A percentile compares a stretch with the other conserved stretches of the same genome.
Evolutionary conservation across 2,797 vertebrate species (phyloP).

Genomic region (Darevskia mixta): DNA sequence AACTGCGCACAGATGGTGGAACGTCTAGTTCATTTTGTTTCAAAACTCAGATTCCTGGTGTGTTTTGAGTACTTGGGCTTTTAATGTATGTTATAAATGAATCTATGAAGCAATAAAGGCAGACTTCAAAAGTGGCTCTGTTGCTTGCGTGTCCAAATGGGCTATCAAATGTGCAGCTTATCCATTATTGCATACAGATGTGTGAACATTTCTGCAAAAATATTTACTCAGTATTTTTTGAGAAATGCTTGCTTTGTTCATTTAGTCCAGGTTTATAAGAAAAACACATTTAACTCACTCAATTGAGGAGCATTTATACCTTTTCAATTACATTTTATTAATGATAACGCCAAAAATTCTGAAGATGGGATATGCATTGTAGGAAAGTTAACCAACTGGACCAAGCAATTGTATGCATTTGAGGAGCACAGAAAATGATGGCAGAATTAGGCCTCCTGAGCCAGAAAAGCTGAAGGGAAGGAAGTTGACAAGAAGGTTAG

Average conservation of each 20-base stretch:
- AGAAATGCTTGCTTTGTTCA: background rate
- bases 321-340: background rate
- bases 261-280: background rate
- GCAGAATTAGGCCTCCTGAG: background rate
- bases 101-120: conserved; percentile 21
- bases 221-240: background rate
- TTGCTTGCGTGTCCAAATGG: conserved; percentile 8
- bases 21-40: conserved; percentile 15
- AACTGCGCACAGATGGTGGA: background rate
- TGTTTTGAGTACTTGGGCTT: conserved; percentile 11
- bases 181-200: background rate
- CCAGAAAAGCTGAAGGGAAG: background rate
- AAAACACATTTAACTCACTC: background rate
- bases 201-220: background rate
- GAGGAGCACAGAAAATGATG: background rate
- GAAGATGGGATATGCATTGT: background rate
- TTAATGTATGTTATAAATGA: conserved; percentile 27
- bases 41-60: background rate
- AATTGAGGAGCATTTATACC: background rate
- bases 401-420: background rate
- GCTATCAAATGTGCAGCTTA: background rate
- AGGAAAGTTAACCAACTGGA: background rate
- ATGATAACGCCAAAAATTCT: background rate
- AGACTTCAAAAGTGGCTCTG: background rate
- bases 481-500: background rate